phyloP scores from a whole-genome alignment of 1,140 invertebrate genomes.

The Drosophila setifemur region DNA sequence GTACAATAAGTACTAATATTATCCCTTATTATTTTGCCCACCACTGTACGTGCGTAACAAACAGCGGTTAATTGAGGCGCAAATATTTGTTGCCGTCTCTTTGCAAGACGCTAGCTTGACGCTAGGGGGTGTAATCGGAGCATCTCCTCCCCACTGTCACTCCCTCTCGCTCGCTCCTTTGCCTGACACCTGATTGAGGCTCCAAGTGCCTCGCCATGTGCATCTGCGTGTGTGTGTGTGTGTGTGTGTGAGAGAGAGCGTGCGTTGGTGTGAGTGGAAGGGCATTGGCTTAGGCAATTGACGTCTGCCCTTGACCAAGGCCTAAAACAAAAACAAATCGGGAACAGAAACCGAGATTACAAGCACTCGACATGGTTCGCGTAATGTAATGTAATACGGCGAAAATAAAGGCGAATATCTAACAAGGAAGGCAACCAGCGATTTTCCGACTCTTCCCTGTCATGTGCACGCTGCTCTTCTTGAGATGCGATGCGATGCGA shows the following conservation, averaged over 20 bases:
- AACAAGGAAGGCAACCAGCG: constrained; percentile 8
- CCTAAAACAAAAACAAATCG: constrained; percentile 21
- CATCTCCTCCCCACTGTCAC: not conserved
- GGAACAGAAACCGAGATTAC: constrained; percentile 20
- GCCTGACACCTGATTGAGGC: constrained; percentile 11
- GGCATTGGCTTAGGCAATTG: constrained; percentile 37
- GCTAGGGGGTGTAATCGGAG: not conserved
- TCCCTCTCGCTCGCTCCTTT: not conserved
- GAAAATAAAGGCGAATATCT: constrained; percentile 12
- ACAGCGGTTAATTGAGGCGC: constrained; percentile 42
- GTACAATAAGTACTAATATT: too few species aligned
- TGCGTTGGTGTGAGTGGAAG: not conserved
- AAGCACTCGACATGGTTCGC: not conserved
- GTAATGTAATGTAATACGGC: too few species aligned
- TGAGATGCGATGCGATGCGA: too few species aligned
- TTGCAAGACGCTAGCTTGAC: not conserved
- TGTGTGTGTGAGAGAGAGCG: not conserved
- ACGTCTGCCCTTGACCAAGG: constrained; percentile 40
- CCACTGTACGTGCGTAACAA: constrained; percentile 22
- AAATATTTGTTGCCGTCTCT: constrained; percentile 31
- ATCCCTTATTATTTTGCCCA: not conserved
- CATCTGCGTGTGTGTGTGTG: not conserved
- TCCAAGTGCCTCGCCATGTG: constrained; percentile 5
- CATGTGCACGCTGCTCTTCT: not conserved
- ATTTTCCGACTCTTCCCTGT: not conserved